A percentile compares a stretch with the other conserved stretches of the same genome.
Evolutionary conservation across 2,113 vertebrate genomes (phyloP).

Genomic region (Mirounga angustirostris): DNA sequence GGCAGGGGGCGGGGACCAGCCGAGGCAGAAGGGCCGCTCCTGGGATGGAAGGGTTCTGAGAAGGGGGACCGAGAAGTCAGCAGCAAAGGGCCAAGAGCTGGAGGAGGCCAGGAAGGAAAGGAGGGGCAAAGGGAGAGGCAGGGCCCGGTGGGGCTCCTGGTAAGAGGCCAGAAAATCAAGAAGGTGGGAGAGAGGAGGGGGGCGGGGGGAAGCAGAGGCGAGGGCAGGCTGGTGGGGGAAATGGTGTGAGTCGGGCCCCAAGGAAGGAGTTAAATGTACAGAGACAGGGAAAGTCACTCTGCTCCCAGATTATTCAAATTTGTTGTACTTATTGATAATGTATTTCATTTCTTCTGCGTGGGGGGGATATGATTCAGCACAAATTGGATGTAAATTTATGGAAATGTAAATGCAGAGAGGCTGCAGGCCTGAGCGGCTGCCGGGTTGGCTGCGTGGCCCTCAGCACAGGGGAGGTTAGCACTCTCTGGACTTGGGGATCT

Average conservation of each 20-base stretch:
- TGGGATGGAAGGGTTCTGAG: not conserved
- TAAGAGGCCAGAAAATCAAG: not conserved
- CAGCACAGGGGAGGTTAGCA: not conserved
- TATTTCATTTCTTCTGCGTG: slow-evolving; percentile 66
- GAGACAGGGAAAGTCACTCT: not conserved
- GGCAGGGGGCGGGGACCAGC: not conserved
- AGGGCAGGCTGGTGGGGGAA: fast-evolving
- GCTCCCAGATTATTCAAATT: slow-evolving; percentile 68
- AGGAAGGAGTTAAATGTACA: slow-evolving; percentile 48
- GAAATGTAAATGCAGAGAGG: slow-evolving; percentile 67
- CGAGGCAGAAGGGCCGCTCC: fast-evolving
- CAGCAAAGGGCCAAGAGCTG: not conserved
- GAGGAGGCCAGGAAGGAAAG: not conserved
- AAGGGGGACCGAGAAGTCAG: not conserved
- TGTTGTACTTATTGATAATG: slow-evolving; percentile 74
- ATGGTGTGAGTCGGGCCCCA: not conserved
- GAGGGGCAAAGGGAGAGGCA: not conserved
- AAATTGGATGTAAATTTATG: slow-evolving; percentile 84
- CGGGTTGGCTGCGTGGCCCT: slow-evolving; percentile 33
- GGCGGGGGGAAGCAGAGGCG: not conserved
- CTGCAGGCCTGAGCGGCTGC: slow-evolving; percentile 2
- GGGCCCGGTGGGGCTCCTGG: not conserved
- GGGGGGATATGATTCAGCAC: slow-evolving; percentile 80
- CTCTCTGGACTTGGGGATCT: slow-evolving; percentile 68
- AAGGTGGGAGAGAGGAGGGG: not conserved